phyloP scores from a whole-genome alignment of 2,113 vertebrate species.

The Chaetodon trifascialis region DNA sequence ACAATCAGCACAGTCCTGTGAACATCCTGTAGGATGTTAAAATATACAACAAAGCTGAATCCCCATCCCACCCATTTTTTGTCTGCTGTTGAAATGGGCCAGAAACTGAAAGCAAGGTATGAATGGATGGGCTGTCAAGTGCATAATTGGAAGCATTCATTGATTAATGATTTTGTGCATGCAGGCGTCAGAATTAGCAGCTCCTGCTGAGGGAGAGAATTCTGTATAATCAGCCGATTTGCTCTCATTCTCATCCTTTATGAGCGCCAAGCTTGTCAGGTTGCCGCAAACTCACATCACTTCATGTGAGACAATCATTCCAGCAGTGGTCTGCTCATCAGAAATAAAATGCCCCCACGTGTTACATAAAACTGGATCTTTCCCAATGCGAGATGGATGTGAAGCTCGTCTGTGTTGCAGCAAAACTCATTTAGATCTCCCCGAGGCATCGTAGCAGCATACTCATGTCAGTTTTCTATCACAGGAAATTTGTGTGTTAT shows the following conservation, averaged over 20 bases:
- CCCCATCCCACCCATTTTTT: neutral
- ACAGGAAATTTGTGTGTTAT: conserved; percentile 15
- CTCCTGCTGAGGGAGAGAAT: conserved; percentile 69
- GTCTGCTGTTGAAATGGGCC: conserved; percentile 48
- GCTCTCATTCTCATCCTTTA: conserved; percentile 61
- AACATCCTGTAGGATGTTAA: neutral
- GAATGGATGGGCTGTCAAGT: conserved; percentile 71
- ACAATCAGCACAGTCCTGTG: neutral
- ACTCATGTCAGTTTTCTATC: conserved; percentile 24
- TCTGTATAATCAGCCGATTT: conserved; percentile 78
- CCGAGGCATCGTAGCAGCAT: neutral
- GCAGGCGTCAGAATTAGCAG: conserved; percentile 68
- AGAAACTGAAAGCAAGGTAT: conserved; percentile 64
- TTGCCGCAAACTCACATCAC: conserved; percentile 51
- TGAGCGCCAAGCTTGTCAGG: conserved; percentile 45
- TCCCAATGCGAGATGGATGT: conserved; percentile 45
- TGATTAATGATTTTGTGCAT: conserved; percentile 79
- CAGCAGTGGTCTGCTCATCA: conserved; percentile 32
- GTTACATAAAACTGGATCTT: conserved; percentile 54
- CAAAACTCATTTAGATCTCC: conserved; percentile 43
- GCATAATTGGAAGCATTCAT: conserved; percentile 75
- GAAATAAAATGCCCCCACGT: conserved; percentile 59
- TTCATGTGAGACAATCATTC: conserved; percentile 61
- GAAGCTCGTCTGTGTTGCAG: conserved; percentile 15
- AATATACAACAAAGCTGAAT: neutral